Percentiles rank a stretch among this genome's conserved stretches.
Evolutionary conservation across 2,113 vertebrate genomes (phyloP).

Genomic region (Zosterops borbonicus): DNA sequence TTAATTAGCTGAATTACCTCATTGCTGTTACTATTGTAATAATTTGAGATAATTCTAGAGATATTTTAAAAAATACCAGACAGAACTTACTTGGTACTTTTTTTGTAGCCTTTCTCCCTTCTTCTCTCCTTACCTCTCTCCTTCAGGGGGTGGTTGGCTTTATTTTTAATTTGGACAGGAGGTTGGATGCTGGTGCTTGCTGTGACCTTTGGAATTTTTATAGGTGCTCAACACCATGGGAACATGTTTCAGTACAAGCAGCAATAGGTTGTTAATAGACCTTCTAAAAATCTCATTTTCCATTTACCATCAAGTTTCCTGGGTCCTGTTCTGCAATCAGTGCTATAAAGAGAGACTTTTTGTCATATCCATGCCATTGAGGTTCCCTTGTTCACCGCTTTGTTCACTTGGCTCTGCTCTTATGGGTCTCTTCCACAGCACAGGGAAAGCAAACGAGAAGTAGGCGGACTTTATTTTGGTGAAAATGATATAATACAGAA

Average conservation of each 20-base stretch:
- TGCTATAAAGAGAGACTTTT: not conserved
- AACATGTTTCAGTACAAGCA: not conserved
- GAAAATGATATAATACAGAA: not conserved
- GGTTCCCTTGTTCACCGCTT: not conserved
- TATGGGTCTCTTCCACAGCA: not conserved
- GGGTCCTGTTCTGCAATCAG: not conserved
- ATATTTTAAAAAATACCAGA: not conserved
- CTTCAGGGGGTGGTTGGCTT: not conserved
- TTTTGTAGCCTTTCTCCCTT: not conserved
- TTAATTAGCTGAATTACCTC: not conserved
- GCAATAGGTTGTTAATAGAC: not conserved
- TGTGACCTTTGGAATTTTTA: not conserved
- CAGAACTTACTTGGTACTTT: not conserved
- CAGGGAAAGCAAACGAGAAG: not conserved
- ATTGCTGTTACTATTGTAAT: not conserved
- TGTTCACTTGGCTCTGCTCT: not conserved
- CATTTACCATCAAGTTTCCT: not conserved
- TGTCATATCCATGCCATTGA: rapidly evolving
- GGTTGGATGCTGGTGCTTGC: not conserved
- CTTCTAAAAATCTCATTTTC: not conserved
- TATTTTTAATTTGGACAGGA: not conserved
- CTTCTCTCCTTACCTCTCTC: not conserved
- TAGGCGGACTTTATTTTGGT: not conserved
- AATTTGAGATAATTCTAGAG: not conserved
- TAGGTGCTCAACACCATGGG: not conserved